Conservation (phyloP, 2,888 invertebrate species). For the Nycteola revayana region DNA sequence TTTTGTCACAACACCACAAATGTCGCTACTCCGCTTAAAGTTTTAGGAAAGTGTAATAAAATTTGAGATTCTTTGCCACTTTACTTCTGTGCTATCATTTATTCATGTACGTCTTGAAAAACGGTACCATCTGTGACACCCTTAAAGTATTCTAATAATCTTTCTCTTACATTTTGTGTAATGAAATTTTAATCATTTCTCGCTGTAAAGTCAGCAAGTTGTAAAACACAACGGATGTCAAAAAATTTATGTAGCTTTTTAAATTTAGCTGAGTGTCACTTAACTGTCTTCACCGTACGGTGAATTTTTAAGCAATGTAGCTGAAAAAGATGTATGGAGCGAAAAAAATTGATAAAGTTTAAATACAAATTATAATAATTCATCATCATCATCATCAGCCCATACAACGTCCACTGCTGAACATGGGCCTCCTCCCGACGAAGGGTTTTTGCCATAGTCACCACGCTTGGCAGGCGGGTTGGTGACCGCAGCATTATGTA, state of each 20-base stretch:
- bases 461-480: too few species aligned
- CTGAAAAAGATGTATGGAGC: neutral
- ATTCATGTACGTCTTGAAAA: slow-evolving; percentile 7
- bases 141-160: neutral
- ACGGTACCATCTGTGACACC: slow-evolving; percentile 44
- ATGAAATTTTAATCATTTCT: slow-evolving; percentile 68
- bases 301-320: slow-evolving; percentile 2
- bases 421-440: too few species aligned
- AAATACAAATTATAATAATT: too few species aligned
- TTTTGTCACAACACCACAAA: too few species aligned
- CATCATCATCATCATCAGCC: too few species aligned
- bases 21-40: too few species aligned
- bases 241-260: slow-evolving; percentile 29
- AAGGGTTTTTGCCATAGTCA: too few species aligned
- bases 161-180: slow-evolving; percentile 56
- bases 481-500: too few species aligned
- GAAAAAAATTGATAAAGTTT: slow-evolving; percentile 4
- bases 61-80: too few species aligned
- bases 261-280: slow-evolving; percentile 1
- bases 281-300: slow-evolving; percentile 1
- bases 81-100: neutral
- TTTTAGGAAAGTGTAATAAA: too few species aligned
- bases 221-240: slow-evolving; percentile 36
- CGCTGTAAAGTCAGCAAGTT: slow-evolving; percentile 48
- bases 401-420: too few species aligned